Conservation (phyloP, 1,140 invertebrate species). For the Aphelenchoides fujianensis region DNA sequence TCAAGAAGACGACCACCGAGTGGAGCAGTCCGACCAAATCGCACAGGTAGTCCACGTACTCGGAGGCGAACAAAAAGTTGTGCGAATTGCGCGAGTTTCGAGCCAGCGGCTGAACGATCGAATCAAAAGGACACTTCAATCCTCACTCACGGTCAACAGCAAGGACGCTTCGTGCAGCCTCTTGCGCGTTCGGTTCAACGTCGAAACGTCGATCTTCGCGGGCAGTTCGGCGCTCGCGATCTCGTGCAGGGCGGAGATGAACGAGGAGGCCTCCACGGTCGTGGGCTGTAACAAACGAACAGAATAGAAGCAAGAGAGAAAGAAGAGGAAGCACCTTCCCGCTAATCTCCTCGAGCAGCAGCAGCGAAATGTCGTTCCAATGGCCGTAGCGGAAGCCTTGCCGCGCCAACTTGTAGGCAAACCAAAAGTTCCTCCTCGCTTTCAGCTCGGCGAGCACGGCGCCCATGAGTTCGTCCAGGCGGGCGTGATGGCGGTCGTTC, state of each 20-base stretch:
- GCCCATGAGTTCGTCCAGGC: neutral
- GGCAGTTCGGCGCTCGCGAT: constrained; percentile 26
- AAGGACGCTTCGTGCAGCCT: neutral
- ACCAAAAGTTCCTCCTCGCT: constrained; percentile 11
- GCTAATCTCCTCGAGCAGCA: constrained; percentile 19
- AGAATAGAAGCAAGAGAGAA: neutral
- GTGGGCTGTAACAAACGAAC: neutral
- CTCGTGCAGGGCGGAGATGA: constrained; percentile 23
- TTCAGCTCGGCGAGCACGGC: neutral
- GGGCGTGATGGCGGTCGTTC: neutral
- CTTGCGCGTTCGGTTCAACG: neutral
- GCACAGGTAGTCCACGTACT: constrained; percentile 4
- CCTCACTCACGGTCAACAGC: constrained; percentile 7
- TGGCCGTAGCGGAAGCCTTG: constrained; percentile 28
- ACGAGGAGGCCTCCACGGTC: constrained; percentile 20
- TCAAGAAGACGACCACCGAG: neutral
- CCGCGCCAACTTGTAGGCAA: constrained; percentile 31
- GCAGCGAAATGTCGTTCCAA: constrained; percentile 27
- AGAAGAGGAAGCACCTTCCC: constrained; percentile 21
- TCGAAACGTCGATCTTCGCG: constrained; percentile 3
- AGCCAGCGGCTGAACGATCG: constrained; percentile 10
- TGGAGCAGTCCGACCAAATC: constrained; percentile 7
- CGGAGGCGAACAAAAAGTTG: neutral
- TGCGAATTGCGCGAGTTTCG: constrained; percentile 9
- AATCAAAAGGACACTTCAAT: constrained; percentile 2